phyloP scores from a whole-genome alignment of 2,888 invertebrate species.

The Agelastica alni region DNA sequence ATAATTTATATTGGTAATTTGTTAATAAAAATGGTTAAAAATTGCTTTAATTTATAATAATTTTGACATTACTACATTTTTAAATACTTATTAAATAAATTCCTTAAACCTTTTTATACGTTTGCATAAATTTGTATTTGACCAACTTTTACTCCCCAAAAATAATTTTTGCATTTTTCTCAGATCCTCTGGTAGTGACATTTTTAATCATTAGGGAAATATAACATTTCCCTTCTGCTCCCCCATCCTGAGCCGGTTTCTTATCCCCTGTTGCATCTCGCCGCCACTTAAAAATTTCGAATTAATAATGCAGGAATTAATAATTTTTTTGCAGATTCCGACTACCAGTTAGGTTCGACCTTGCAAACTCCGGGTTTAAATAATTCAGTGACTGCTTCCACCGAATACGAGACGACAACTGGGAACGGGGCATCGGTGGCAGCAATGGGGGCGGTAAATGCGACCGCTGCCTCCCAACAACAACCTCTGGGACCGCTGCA shows the following conservation, averaged over 20 bases:
- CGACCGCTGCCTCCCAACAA: conserved; percentile 23
- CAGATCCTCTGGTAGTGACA: too few relatives aligned
- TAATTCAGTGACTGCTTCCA: conserved; percentile 51
- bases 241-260: neutral
- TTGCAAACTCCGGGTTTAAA: conserved; percentile 67
- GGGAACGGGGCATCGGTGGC: conserved; percentile 38
- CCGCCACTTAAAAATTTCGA: conserved; percentile 10
- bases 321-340: conserved; percentile 62
- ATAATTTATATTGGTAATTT: too few relatives aligned
- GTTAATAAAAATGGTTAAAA: too few relatives aligned
- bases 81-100: too few relatives aligned
- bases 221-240: conserved; percentile 13
- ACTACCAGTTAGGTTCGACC: conserved; percentile 73
- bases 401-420: conserved; percentile 49
- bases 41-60: too few relatives aligned
- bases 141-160: too few relatives aligned
- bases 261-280: conserved; percentile 2
- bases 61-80: too few relatives aligned
- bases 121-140: too few relatives aligned
- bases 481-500: conserved; percentile 47
- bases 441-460: conserved; percentile 29
- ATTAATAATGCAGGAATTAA: conserved; percentile 26
- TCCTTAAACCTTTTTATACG: too few relatives aligned
- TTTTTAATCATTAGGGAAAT: conserved; percentile 9
- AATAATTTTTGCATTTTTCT: too few relatives aligned